A percentile compares a stretch with the other conserved stretches of the same genome.
These are phyloP conservation scores for Sarcophaga caerulescens DNA, from an alignment of 2,888 invertebrate species.

Conservation along the genomic window DNA sequence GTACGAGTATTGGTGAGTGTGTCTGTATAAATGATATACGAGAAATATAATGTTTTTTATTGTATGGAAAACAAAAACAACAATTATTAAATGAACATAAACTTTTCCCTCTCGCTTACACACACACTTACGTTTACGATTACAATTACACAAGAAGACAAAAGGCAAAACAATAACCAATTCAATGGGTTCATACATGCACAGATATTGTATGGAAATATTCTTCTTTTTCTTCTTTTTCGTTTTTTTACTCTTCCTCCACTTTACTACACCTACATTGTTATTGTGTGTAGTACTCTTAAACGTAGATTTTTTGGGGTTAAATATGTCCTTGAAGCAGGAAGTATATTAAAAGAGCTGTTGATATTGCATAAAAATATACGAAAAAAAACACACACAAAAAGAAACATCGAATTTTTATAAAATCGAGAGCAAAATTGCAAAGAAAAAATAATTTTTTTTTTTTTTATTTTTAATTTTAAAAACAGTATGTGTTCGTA, in stretches of 20 bases:
- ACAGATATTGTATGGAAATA: background rate
- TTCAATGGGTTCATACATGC: slow-evolving; percentile 24
- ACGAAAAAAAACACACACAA: background rate
- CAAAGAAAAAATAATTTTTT: background rate
- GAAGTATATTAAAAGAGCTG: slow-evolving; percentile 24
- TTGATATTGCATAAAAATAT: slow-evolving; percentile 19
- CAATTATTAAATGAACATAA: slow-evolving; percentile 29
- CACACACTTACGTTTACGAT: background rate
- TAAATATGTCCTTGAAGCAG: slow-evolving; percentile 58
- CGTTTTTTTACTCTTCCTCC: background rate
- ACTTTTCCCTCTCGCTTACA: background rate
- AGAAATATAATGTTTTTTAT: background rate
- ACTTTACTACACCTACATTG: background rate
- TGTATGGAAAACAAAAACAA: background rate
- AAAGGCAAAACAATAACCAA: slow-evolving; percentile 16
- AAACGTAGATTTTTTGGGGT: background rate
- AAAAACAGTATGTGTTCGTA: background rate
- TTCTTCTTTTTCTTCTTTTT: background rate
- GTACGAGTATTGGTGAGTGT: too few species aligned
- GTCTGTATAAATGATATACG: too few species aligned
- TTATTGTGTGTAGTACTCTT: background rate
- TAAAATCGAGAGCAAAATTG: background rate
- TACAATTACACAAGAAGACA: background rate
- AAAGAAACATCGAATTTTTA: background rate
- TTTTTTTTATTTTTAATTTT: background rate